phyloP scores from a whole-genome alignment of 2,797 vertebrate species.

The Cryptoblepharus egeriae region DNA sequence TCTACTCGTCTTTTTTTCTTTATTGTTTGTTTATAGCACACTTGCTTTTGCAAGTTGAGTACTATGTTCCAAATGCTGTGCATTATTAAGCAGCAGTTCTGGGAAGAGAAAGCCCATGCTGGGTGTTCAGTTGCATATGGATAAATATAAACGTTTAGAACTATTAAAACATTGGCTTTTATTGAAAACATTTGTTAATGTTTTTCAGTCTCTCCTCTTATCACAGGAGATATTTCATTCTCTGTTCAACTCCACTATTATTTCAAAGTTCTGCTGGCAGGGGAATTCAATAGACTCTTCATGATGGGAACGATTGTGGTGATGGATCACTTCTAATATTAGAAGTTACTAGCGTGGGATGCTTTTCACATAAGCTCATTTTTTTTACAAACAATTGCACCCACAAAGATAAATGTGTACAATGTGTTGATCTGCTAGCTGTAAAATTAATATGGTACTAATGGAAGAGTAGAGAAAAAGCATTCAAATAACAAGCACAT shows the following conservation, averaged over 20 bases:
- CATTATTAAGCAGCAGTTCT: not conserved
- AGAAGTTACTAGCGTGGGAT: not conserved
- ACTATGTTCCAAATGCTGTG: not conserved
- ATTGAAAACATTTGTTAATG: not conserved
- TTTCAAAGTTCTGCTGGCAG: too few relatives aligned
- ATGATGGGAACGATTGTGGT: not conserved
- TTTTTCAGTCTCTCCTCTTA: not conserved
- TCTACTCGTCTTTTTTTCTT: too few relatives aligned
- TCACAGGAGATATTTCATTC: not conserved
- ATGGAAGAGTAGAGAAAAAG: not conserved
- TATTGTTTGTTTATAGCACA: not conserved
- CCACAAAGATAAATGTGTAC: not conserved
- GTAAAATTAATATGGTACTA: not conserved
- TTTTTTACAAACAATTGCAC: not conserved
- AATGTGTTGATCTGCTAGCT: not conserved
- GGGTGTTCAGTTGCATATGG: not conserved
- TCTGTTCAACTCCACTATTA: too few relatives aligned
- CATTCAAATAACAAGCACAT: not conserved
- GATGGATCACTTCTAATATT: not conserved
- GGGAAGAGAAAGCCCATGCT: not conserved
- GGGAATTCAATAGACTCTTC: not conserved
- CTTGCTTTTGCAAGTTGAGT: not conserved
- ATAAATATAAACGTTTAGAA: not conserved
- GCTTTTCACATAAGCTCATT: not conserved
- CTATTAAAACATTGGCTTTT: not conserved